Evolutionary conservation across 1,140 invertebrate genomes (phyloP).

Genomic region (Ceratosolen fusciceps): DNA sequence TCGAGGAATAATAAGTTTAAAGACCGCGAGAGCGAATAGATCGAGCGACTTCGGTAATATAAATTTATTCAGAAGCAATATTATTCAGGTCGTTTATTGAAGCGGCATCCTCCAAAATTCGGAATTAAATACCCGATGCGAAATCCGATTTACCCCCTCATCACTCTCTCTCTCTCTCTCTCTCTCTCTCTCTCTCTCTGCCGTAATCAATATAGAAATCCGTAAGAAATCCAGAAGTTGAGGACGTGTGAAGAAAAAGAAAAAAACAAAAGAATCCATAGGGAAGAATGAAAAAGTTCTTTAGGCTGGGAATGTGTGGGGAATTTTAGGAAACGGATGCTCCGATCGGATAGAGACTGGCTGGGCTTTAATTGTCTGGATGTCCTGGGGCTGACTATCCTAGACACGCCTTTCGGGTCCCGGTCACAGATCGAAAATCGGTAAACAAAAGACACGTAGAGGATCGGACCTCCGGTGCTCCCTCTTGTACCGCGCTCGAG

Average conservation of each 20-base stretch:
- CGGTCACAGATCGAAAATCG: no score
- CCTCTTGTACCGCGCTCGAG: not conserved
- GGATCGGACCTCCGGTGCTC: no score
- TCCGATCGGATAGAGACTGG: conserved; percentile 52
- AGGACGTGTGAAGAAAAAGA: not conserved
- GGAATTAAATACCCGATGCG: not conserved
- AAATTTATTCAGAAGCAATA: not conserved
- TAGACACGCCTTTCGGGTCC: no score
- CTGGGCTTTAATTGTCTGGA: no score
- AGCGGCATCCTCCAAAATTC: not conserved
- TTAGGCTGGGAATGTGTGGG: no score
- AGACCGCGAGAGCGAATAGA: not conserved
- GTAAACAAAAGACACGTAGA: no score
- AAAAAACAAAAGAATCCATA: no score
- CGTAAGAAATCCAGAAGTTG: not conserved
- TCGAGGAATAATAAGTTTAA: not conserved
- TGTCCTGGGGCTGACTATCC: no score
- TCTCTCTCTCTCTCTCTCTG: no score
- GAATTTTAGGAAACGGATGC: no score
- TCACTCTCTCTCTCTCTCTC: no score
- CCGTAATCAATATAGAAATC: not conserved
- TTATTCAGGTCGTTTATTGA: not conserved
- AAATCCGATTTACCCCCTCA: not conserved
- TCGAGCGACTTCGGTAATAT: not conserved
- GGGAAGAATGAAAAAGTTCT: no score